Base-by-base conservation (phyloP, 2,888 invertebrate species). In the Orchestes rusci region DNA sequence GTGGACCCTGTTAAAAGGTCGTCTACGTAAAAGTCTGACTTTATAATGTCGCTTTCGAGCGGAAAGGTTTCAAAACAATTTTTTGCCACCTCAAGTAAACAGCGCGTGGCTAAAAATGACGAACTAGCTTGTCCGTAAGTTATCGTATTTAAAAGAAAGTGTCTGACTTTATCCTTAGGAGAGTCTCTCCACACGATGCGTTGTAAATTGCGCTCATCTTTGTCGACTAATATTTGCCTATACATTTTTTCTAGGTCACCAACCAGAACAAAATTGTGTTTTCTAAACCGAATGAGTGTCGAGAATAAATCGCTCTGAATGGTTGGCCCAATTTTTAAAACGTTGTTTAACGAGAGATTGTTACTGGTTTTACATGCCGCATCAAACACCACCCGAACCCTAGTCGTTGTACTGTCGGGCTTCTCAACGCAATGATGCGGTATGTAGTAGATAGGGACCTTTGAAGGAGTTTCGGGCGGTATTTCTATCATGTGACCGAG, bases 81-180 rank as follows among this genome's bases (percentile, higher is more conserved):
- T n/a, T n/a, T n/a, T n/a, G n/a, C n/a, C n/a, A n/a, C n/a, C n/a
- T 43, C 29, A 35, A 43, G 23, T n/a, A 48, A 32, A 12, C 19
- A 20, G 5, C 48, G 35, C 3, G 36, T 43, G n/a, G 48, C 43
- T 15, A 48, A 36, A 43, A 48, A 48, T 7, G 27, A 33, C n/a
- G n/a, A n/a, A n/a, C n/a, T n/a, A 7, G 20, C 16, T 33, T 18
- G 10, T 3, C 36, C 39, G 34, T 43, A 43, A 10, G 43, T 43
- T 1, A 39, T 18, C 3, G 48, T 48, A 37, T 44, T 48, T 18
- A 48, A 32, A 2, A 16, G 7, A 19, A 23, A 48, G 35, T 33
- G 37, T 18, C 16, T 12, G 2, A 48, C 16, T 28, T 27, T 15
- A 4, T 19, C 4, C 1, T 13, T 12, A 1, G 28, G 7, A 8